Base-by-base conservation (phyloP, 2,888 invertebrate genomes). In the Eucriotettix oculatus region DNA sequence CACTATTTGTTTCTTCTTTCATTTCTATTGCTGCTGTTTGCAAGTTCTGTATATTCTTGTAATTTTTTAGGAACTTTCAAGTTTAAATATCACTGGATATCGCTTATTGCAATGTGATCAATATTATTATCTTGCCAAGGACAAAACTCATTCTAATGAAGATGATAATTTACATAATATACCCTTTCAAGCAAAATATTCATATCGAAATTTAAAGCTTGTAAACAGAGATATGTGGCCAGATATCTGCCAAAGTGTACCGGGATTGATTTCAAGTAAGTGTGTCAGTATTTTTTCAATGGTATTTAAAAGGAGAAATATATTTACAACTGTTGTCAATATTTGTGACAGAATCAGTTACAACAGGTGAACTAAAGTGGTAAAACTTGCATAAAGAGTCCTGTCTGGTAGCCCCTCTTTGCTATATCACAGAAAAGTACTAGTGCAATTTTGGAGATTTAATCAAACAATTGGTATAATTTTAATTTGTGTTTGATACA, bases 81-180 rank as follows among this genome's bases (percentile, higher is more conserved):
- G 76, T 65, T 74, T 84, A 65, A 71, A 73, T 55, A 72, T 84
- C 54, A 78, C 79, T 61, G 76, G 78, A 17, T 85, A 82, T 68
- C 77, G 76, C 63, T 72, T 86, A 52, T 74, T 74, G 41, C 76
- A 80, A 68, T 77, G 79, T 64, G 78, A 76, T 1, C 76, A 76
- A 55, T 77, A 78, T 63, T 85, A 84, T 71, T 85, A 82, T 68
- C 71, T 85, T 54, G 74, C 78, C 7, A 78, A 79, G 66, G 72
- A 70, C 61, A 62, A 64, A 17, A 57, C 14, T 52, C 48, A 60
- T 29, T 16, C 16, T n/a, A 40, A 16, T 16, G 52, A 48, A n/a
- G 61, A 52, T 29, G 44, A 40, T 40, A 56, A 52, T 52, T 54
- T 41, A 10, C 29, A 58, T 9, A 57, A 55, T 10, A 56, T 48